These are phyloP conservation scores for Heterotis niloticus DNA, from an alignment of 2,113 vertebrate species.

Conservation along the genomic window DNA sequence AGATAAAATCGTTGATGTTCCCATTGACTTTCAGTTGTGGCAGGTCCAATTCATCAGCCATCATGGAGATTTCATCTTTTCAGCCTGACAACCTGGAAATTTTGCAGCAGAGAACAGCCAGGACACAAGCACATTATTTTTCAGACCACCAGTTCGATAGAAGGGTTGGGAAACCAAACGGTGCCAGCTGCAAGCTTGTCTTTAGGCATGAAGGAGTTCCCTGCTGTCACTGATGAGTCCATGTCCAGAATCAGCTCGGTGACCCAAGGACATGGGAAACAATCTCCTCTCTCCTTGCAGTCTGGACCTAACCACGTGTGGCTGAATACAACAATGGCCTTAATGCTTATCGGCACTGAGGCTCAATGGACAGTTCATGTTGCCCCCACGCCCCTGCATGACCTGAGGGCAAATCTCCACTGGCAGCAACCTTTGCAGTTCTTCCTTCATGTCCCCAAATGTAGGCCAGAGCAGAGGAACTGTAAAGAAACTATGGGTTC, in stretches of 20 bases:
- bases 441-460: neutral
- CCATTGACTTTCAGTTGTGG: neutral
- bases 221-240: no score
- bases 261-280: no score
- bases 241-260: no score
- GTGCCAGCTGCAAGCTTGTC: neutral
- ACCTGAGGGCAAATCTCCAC: conserved; percentile 11
- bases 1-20: neutral
- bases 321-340: conserved; percentile 13
- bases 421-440: neutral
- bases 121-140: neutral
- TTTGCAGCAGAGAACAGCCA: conserved; percentile 1
- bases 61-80: neutral
- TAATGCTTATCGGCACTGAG: conserved; percentile 14
- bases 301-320: conserved; percentile 2
- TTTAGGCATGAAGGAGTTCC: no score
- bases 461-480: neutral
- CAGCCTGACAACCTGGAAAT: neutral
- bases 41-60: neutral
- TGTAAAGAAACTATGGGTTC: neutral
- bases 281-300: neutral
- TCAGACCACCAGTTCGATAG: neutral
- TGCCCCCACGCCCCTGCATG: neutral
- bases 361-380: neutral
- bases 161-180: neutral